Conservation (phyloP, 2,797 vertebrate genomes). For the Brachyalestes nurse region DNA sequence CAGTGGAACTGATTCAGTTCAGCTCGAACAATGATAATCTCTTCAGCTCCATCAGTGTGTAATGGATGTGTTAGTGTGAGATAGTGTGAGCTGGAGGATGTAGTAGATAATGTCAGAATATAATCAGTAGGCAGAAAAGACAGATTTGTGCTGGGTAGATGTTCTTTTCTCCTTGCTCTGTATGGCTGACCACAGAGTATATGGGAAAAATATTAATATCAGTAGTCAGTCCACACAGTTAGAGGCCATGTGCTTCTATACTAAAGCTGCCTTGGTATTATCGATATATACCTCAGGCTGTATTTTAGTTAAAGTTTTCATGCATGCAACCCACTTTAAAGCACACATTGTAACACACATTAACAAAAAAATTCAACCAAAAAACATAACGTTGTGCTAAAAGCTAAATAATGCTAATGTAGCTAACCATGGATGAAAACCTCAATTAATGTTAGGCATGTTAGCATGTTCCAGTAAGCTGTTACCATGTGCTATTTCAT, state of each 20-base stretch:
- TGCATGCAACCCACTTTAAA: neutral
- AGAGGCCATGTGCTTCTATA: neutral
- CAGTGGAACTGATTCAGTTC: conserved; percentile 28
- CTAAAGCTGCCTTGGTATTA: neutral
- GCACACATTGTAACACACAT: neutral
- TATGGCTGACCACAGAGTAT: neutral
- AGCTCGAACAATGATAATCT: conserved; percentile 44
- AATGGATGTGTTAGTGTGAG: conserved; percentile 9
- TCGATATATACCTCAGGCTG: neutral
- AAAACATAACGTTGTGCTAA: neutral
- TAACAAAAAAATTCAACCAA: neutral
- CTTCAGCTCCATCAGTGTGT: conserved; percentile 19
- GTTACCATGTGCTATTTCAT: too few species aligned
- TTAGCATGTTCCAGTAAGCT: neutral
- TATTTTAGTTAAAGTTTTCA: neutral
- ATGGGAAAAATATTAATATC: neutral
- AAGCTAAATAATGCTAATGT: neutral
- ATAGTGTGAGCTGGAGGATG: conserved; percentile 9
- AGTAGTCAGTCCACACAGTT: too few species aligned
- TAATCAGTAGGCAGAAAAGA: conserved; percentile 11
- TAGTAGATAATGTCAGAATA: neutral
- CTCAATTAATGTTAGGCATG: neutral
- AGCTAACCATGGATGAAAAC: neutral
- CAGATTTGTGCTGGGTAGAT: neutral
- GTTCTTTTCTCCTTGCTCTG: conserved; percentile 13